Evolutionary conservation across 2,888 invertebrate species (phyloP).

Genomic region (Eurytoma adleriae): DNA sequence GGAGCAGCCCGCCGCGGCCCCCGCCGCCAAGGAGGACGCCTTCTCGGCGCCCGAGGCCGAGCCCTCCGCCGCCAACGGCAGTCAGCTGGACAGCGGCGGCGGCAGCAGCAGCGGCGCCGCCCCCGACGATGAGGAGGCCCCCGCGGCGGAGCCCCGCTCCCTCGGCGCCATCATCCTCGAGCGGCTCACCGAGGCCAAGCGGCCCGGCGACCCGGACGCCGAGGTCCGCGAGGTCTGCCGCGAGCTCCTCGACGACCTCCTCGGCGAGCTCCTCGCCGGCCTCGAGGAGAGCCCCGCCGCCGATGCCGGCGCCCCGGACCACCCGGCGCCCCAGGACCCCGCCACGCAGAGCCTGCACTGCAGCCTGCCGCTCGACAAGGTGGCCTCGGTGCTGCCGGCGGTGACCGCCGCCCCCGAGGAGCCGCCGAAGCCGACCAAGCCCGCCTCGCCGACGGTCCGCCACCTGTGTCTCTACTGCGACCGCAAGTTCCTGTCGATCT

Average conservation of each 20-base stretch:
- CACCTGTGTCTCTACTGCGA: slow-evolving; percentile 74
- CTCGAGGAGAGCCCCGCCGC: slow-evolving; percentile 57
- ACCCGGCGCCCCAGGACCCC: slow-evolving; percentile 31
- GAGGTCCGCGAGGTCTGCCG: slow-evolving; percentile 67
- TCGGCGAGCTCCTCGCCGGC: slow-evolving; percentile 63
- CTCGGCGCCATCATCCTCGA: slow-evolving; percentile 68
- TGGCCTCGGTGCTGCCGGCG: slow-evolving; percentile 69
- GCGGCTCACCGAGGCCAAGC: slow-evolving; percentile 61
- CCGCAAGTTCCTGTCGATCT: slow-evolving; percentile 72
- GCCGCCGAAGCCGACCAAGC: slow-evolving; percentile 46
- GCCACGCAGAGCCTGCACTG: slow-evolving; percentile 68
- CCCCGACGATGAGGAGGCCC: slow-evolving; percentile 25
- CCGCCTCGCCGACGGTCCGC: slow-evolving; percentile 64
- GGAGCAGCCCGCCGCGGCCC: neutral
- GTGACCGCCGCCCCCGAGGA: slow-evolving; percentile 54
- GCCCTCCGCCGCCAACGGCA: neutral
- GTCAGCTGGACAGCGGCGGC: neutral
- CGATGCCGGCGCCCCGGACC: neutral
- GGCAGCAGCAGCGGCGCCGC: neutral
- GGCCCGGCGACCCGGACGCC: slow-evolving; percentile 55
- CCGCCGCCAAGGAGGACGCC: slow-evolving; percentile 36
- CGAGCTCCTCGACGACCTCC: slow-evolving; percentile 68
- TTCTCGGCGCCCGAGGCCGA: slow-evolving; percentile 62
- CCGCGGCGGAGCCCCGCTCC: slow-evolving; percentile 48
- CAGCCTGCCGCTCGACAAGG: slow-evolving; percentile 72